phyloP scores from a whole-genome alignment of 1,140 invertebrate genomes.

The Drosophila funebris region DNA sequence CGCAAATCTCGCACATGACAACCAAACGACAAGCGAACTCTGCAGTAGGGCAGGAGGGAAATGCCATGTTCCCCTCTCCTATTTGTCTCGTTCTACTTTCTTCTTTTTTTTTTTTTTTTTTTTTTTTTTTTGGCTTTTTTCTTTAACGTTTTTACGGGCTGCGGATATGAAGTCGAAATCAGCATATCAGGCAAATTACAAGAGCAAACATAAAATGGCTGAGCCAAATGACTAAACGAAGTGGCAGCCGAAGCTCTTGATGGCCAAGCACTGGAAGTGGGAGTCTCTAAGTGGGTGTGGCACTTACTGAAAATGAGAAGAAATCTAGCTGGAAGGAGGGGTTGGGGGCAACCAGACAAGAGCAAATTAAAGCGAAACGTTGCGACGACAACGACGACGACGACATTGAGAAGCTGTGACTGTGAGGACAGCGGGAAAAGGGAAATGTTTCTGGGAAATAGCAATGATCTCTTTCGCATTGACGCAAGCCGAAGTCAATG shows the following conservation, averaged over 20 bases:
- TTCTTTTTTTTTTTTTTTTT: not conserved
- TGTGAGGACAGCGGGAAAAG: not conserved
- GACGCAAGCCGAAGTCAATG: constrained; percentile 59
- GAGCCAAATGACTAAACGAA: constrained; percentile 79
- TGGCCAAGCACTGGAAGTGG: constrained; percentile 33
- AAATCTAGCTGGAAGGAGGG: not conserved
- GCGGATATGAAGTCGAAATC: constrained; percentile 78
- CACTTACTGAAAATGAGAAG: constrained; percentile 11
- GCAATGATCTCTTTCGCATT: constrained; percentile 37
- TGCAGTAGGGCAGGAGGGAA: not conserved
- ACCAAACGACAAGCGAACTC: constrained; percentile 64
- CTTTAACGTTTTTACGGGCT: constrained; percentile 43
- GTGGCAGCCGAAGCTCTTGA: constrained; percentile 65
- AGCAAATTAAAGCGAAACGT: constrained; percentile 76
- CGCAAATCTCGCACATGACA: constrained; percentile 82
- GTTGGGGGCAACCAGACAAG: constrained; percentile 47
- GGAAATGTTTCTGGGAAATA: not conserved
- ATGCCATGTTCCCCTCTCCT: not conserved
- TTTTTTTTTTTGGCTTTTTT: constrained; percentile 31
- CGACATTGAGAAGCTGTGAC: constrained; percentile 13
- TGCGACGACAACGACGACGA: constrained; percentile 45
- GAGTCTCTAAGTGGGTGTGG: constrained; percentile 22
- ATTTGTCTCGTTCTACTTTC: not conserved
- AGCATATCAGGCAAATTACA: constrained; percentile 79
- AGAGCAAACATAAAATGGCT: constrained; percentile 80